These are phyloP conservation scores for Petrolisthes cinctipes DNA, from an alignment of 2,888 invertebrate genomes.

Conservation along the genomic window DNA sequence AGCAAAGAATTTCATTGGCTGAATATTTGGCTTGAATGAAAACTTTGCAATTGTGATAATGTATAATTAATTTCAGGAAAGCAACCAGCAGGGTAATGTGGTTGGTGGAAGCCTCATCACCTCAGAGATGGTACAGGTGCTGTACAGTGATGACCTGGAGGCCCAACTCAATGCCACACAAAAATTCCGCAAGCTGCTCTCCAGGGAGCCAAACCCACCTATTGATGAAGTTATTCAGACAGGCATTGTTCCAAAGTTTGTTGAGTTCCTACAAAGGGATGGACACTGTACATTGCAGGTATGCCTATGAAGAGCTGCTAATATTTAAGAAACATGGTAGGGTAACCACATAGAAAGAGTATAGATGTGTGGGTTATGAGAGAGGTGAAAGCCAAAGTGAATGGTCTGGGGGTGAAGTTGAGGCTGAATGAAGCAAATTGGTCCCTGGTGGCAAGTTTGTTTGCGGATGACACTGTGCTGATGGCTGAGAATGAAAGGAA, in stretches of 20 bases:
- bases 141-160: constrained; percentile 77
- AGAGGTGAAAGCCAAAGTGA: too few relatives aligned
- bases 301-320: not conserved
- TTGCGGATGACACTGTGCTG: too few relatives aligned
- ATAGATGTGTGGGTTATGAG: too few relatives aligned
- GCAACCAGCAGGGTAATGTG: constrained; percentile 43
- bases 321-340: too few relatives aligned
- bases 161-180: constrained; percentile 81
- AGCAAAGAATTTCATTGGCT: too few relatives aligned
- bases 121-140: constrained; percentile 85
- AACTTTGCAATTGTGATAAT: too few relatives aligned
- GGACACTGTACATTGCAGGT: constrained; percentile 71
- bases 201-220: constrained; percentile 90
- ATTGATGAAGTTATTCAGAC: constrained; percentile 86
- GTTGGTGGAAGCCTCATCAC: constrained; percentile 72
- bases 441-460: too few relatives aligned
- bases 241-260: constrained; percentile 86
- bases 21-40: too few relatives aligned
- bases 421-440: too few relatives aligned
- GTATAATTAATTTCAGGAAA: constrained; percentile 40
- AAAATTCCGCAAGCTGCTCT: constrained; percentile 87
- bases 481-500: too few relatives aligned
- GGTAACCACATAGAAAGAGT: too few relatives aligned
- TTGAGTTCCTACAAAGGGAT: constrained; percentile 78
- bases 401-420: too few relatives aligned